phyloP scores from a whole-genome alignment of 2,888 invertebrate genomes.

The Parapristionchus giblindavisi region DNA sequence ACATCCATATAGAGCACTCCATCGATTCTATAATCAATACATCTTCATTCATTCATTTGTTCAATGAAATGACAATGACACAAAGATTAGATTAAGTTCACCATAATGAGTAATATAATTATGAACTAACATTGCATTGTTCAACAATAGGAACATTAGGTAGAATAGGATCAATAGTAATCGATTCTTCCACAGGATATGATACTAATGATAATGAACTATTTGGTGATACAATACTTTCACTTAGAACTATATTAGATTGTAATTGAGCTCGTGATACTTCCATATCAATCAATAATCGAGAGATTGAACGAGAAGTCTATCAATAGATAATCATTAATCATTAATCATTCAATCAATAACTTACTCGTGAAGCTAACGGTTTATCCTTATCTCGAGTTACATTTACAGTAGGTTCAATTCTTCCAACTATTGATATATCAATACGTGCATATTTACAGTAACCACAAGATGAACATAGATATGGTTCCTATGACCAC shows the following conservation, averaged over 20 bases:
- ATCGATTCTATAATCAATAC: not conserved
- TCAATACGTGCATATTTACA: conserved; percentile 99
- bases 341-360: too few relatives aligned
- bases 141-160: too few relatives aligned
- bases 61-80: too few relatives aligned
- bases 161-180: conserved; percentile 7
- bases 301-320: too few relatives aligned
- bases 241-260: conserved; percentile 87
- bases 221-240: too few relatives aligned
- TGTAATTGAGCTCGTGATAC: conserved; percentile 89
- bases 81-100: not conserved
- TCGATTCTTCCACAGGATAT: conserved; percentile 47
- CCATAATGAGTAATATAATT: too few relatives aligned
- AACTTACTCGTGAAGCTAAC: conserved; percentile 17
- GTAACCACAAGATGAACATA: conserved; percentile 97
- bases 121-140: too few relatives aligned
- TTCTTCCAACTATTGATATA: conserved; percentile 87
- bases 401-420: conserved; percentile 88
- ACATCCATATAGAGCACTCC: not conserved
- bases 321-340: too few relatives aligned
- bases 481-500: conserved; percentile 82
- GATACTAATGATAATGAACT: conserved; percentile 43
- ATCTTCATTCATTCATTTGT: not conserved
- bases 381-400: conserved; percentile 2
- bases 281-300: conserved; percentile 91